Evolutionary conservation across 2,888 invertebrate species (phyloP), one percentile per base, ranked within the genome.

Genomic region (Unio delphinus): DNA sequence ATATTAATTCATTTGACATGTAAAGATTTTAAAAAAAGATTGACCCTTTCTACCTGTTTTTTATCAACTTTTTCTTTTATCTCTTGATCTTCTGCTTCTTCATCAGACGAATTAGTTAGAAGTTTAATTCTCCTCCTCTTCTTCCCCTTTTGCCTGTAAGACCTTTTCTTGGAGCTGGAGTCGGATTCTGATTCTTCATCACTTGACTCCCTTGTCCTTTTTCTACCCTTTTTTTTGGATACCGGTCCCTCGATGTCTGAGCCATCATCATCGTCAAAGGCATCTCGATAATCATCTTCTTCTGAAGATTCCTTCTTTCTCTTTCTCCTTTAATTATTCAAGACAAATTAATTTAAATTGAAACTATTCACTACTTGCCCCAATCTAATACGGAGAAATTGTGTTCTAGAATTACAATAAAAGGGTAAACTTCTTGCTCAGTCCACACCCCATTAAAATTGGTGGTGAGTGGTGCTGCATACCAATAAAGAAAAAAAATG

Each of bases 61-160:
- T 63, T 67, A 17, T 69, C 66, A 54, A 59, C 73, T 58, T 67
- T 57, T n/a, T 70, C 54, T 45, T 69, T 58, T 45, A 2, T 28
- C 56, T 79, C 73, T 58, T 75, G 75, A 28, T 75, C 80, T 54
- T 76, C 76, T 58, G 77, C 79, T n/a, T 80, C 80, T 26, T 70
- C 79, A 45, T 81, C 81, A 18, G 81, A 80, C 2, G 83, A 83
- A 8, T 70, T 66, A 23, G 74, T 76, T 55, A 74, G 74, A 30
- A 76, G 72, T 68, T 78, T 81, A 34, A 79, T 83, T 68, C 83
- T 78, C 61, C 78, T 65, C 60, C 82, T 65, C 62, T 79, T 82
- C 70, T 81, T 82, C 26, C 78, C 78, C 62, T 79, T 80, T n/a
- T 70, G 45, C 45, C 11, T 45, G 45, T 45, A 45, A 11, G 45